Evolutionary conservation across 2,888 invertebrate species (phyloP).

Genomic region (Thereva nobilitata): DNA sequence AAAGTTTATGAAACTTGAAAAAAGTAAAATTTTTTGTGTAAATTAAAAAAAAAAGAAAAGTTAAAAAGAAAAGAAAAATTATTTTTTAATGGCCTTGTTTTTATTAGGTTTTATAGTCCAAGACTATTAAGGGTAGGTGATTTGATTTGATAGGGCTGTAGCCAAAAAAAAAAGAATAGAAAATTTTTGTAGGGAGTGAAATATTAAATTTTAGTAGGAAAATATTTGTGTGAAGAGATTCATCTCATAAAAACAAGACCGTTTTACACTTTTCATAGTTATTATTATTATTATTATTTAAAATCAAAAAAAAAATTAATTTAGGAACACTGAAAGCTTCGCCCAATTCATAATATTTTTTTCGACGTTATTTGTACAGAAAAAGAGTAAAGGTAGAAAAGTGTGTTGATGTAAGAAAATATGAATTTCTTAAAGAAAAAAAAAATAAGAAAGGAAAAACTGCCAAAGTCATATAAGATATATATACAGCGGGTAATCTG

Average conservation of each 20-base stretch:
- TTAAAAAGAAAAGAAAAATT: slow-evolving; percentile 6
- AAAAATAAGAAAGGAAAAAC: slow-evolving; percentile 44
- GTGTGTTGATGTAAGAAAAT: slow-evolving; percentile 19
- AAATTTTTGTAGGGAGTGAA: too few relatives aligned
- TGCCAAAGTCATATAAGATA: slow-evolving; percentile 47
- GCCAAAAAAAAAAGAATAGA: not conserved
- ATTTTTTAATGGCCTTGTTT: slow-evolving; percentile 21
- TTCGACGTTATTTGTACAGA: slow-evolving; percentile 15
- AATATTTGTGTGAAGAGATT: slow-evolving; percentile 5
- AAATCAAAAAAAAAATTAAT: too few relatives aligned
- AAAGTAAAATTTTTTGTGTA: slow-evolving; percentile 21
- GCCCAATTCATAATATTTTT: slow-evolving; percentile 3
- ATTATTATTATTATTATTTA: slow-evolving; percentile 26
- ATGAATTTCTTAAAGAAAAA: slow-evolving; percentile 35
- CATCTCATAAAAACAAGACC: slow-evolving; percentile 21
- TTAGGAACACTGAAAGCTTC: slow-evolving; percentile 36
- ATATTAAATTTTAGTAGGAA: slow-evolving; percentile 16
- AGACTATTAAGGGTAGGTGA: not conserved
- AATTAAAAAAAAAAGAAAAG: slow-evolving; percentile 27
- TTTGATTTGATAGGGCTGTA: not conserved
- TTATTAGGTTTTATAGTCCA: slow-evolving; percentile 11
- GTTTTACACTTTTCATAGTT: not conserved
- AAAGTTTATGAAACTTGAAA: slow-evolving; percentile 44
- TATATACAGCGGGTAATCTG: slow-evolving; percentile 38
- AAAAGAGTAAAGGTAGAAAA: not conserved